Percentiles rank a stretch among this genome's conserved stretches.
Evolutionary conservation across 2,888 invertebrate genomes (phyloP).

Genomic region (Cremastinae sp.): DNA sequence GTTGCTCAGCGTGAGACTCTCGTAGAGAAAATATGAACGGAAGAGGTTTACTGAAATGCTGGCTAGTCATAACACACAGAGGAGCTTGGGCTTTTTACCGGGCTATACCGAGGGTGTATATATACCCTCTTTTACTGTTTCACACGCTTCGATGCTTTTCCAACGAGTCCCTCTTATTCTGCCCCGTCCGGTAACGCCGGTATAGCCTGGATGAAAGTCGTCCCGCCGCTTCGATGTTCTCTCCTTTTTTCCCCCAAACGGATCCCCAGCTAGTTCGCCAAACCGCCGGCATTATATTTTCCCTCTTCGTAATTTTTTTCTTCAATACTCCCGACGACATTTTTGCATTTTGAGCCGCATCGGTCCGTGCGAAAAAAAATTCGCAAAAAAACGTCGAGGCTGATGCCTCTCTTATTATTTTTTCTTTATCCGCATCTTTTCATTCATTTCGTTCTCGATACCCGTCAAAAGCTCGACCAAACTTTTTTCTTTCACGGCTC

Average conservation of each 20-base stretch:
- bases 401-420: constrained; percentile 11
- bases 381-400: constrained; percentile 14
- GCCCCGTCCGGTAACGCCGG: constrained; percentile 13
- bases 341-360: constrained; percentile 53
- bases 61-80: constrained; percentile 25
- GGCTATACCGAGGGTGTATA: constrained; percentile 34
- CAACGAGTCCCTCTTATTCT: constrained; percentile 45
- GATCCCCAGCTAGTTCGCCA: constrained; percentile 19
- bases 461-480: too few relatives aligned
- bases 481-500: too few relatives aligned
- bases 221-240: constrained; percentile 23
- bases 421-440: too few relatives aligned
- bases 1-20: background rate
- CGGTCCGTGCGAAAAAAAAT: constrained; percentile 20
- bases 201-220: constrained; percentile 36
- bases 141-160: constrained; percentile 49
- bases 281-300: constrained; percentile 41
- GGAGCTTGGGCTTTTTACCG: constrained; percentile 39
- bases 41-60: constrained; percentile 38
- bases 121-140: constrained; percentile 47
- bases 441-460: too few relatives aligned
- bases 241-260: constrained; percentile 7
- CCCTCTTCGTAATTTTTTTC: constrained; percentile 39
- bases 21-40: constrained; percentile 24
- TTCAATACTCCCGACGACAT: constrained; percentile 41